Percentiles rank a stretch among this genome's conserved stretches.
Evolutionary conservation across 2,888 invertebrate species (phyloP).

Genomic region (Pomacea canaliculata): DNA sequence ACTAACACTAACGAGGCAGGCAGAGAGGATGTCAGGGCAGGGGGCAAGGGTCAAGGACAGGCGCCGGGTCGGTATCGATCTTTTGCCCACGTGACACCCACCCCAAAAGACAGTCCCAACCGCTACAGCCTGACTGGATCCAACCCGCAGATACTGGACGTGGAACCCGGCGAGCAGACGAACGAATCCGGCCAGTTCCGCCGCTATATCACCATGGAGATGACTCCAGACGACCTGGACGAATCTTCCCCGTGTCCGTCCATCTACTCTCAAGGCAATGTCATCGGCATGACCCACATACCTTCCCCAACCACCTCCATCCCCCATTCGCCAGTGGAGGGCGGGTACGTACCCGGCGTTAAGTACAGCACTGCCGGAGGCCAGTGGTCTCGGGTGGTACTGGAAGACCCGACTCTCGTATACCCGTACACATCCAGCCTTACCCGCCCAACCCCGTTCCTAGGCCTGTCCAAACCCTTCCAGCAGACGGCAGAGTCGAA

Average conservation of each 20-base stretch:
- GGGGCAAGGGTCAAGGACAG: constrained; percentile 17
- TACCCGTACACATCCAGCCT: constrained; percentile 39
- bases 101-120: constrained; percentile 31
- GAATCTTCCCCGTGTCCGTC: constrained; percentile 38
- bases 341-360: constrained; percentile 4
- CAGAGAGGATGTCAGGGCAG: neutral
- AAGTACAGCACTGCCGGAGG: constrained; percentile 10
- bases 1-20: constrained; percentile 15
- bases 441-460: constrained; percentile 33
- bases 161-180: constrained; percentile 39
- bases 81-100: constrained; percentile 27
- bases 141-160: constrained; percentile 39
- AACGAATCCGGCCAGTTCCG: constrained; percentile 50
- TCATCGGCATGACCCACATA: constrained; percentile 27
- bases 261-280: constrained; percentile 10
- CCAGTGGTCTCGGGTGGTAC: constrained; percentile 21
- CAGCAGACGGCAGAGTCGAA: constrained; percentile 31
- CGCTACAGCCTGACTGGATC: constrained; percentile 44
- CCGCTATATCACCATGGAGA: constrained; percentile 44
- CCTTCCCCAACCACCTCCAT: constrained; percentile 18
- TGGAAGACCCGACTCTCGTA: constrained; percentile 29
- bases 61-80: constrained; percentile 30
- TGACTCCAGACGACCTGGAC: constrained; percentile 41
- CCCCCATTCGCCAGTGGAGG: constrained; percentile 16
- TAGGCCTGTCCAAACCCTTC: constrained; percentile 36